Base-by-base conservation (phyloP, 1,140 invertebrate genomes). In the Leptopilina boulardi region DNA sequence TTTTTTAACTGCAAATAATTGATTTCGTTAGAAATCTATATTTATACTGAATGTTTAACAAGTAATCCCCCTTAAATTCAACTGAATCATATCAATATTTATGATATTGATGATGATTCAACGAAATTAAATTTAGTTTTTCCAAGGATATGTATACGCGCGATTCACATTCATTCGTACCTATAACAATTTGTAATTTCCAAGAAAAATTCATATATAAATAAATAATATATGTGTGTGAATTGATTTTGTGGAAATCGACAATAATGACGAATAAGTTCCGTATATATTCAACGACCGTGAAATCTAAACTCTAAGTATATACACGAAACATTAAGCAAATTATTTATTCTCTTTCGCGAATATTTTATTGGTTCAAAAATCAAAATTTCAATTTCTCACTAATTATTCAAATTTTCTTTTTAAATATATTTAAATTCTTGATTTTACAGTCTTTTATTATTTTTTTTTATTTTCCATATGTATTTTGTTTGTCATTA, bases 211-310 rank as follows among this genome's bases (percentile, higher is more conserved):
- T 26, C 18, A 59, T 11, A 59, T 18, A n/a, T n/a, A n/a, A n/a
- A n/a, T n/a, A n/a, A n/a, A 34, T 34, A 34, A n/a, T 34, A 34
- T 6, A 34, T 34, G 6, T 6, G 6, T 6, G 56, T 59, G 56
- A 30, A 23, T 59, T 13, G 56, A 59, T 59, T 23, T 11, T 26
- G 21, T 23, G 10, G 56, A 59, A 59, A 23, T 9, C 21, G 13
- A 59, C 56, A 13, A 21, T 26, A 23, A 23, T 59, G 56, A 59
- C 56, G 56, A 59, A 30, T 59, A 59, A 59, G 23, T 59, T 59
- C 56, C 56, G 21, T 59, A 59, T 18, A 54, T 9, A 44, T 44
- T 59, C 11, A 30, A 59, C 56, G 23, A 26, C 21, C 56, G 19
- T 59, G 21, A 59, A 59, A 59, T 26, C 21, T n/a, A n/a, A 3